These are phyloP conservation scores for Choristoneura rosaceana DNA, from an alignment of 2,888 invertebrate genomes.

Conservation along the genomic window DNA sequence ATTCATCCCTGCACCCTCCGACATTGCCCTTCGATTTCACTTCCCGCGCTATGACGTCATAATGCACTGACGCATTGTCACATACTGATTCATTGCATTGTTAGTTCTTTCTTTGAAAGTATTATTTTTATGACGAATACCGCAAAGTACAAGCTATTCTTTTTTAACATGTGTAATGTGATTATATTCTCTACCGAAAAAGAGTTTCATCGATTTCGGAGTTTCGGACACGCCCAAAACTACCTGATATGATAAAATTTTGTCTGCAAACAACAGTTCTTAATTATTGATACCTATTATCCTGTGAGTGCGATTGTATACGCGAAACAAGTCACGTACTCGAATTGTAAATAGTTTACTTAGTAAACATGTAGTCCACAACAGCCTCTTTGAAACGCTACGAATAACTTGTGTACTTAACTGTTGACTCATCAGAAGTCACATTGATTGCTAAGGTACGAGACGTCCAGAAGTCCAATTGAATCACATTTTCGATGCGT, in stretches of 20 bases:
- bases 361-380: conserved; percentile 6
- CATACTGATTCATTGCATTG: conserved; percentile 71
- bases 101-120: conserved; percentile 47
- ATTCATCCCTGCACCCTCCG: conserved; percentile 81
- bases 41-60: conserved; percentile 78
- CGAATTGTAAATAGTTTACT: conserved; percentile 23
- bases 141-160: conserved; percentile 41
- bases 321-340: conserved; percentile 32
- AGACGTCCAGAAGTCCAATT: conserved; percentile 21
- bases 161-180: background rate
- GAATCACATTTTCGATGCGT: conserved; percentile 16
- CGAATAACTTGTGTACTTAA: conserved; percentile 28
- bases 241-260: conserved; percentile 23
- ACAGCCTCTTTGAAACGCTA: conserved; percentile 21
- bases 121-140: conserved; percentile 56
- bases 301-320: conserved; percentile 17
- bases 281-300: conserved; percentile 17
- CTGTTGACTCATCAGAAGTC: conserved; percentile 32
- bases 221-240: conserved; percentile 14
- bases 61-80: conserved; percentile 69
- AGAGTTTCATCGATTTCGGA: background rate
- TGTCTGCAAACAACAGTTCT: conserved; percentile 9
- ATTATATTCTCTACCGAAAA: conserved; percentile 43
- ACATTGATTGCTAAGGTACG: conserved; percentile 21
- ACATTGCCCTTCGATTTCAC: conserved; percentile 69